Evolutionary conservation across 2,888 invertebrate species (phyloP).

Genomic region (Pogonocherus hispidulus): DNA sequence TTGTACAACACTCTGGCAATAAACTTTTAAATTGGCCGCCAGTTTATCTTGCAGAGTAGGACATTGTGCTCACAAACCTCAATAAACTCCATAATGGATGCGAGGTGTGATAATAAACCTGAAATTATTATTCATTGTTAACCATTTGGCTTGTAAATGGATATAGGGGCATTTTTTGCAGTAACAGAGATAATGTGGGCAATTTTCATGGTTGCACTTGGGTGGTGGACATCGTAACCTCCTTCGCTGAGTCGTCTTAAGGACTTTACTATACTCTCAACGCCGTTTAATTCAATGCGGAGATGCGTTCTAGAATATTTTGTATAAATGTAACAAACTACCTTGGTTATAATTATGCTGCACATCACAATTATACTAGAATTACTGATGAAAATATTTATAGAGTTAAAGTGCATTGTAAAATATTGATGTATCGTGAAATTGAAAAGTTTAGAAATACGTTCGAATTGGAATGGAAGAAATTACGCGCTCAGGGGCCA

Average conservation of each 20-base stretch:
- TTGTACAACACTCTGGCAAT: constrained; percentile 9
- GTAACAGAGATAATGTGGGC: constrained; percentile 7
- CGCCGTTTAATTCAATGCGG: background rate
- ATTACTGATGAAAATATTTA: too few species aligned
- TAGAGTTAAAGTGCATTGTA: too few species aligned
- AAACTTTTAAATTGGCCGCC: constrained; percentile 6
- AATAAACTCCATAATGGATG: constrained; percentile 15
- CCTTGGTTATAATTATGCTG: too few species aligned
- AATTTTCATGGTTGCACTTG: constrained; percentile 5
- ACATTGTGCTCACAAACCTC: constrained; percentile 4
- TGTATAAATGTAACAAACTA: too few species aligned
- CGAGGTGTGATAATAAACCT: constrained; percentile 23
- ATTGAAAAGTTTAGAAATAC: too few species aligned
- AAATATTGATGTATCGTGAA: too few species aligned
- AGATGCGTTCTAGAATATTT: background rate
- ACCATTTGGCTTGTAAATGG: constrained; percentile 4
- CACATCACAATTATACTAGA: too few species aligned
- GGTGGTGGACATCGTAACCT: background rate
- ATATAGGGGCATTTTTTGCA: background rate
- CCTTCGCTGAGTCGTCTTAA: background rate
- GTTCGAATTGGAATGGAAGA: too few species aligned
- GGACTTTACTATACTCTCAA: background rate
- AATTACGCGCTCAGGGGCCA: too few species aligned
- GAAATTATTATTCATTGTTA: constrained; percentile 22
- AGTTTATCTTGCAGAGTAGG: constrained; percentile 13